Percentiles rank a stretch among this genome's conserved stretches.
Evolutionary conservation across 2,888 invertebrate genomes (phyloP).

Genomic region (Serripes groenlandicus): DNA sequence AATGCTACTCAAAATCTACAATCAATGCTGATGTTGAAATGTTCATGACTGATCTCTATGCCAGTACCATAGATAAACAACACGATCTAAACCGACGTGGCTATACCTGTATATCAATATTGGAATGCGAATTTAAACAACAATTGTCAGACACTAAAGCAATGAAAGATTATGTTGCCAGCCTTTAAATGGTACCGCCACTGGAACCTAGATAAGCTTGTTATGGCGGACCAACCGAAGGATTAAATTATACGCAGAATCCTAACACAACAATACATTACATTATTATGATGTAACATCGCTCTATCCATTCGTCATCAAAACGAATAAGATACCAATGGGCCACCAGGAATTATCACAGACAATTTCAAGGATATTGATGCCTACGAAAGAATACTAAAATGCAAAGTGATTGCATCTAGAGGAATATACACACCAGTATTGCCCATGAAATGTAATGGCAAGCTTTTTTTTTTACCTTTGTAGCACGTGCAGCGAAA

Average conservation of each 20-base stretch:
- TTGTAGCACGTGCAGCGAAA: no score
- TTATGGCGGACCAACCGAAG: not conserved
- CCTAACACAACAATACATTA: not conserved
- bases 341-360: no score
- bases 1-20: not conserved
- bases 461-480: no score
- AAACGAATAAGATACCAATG: not conserved
- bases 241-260: not conserved
- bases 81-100: not conserved
- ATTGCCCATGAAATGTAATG: no score
- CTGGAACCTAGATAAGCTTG: not conserved
- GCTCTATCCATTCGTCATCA: not conserved
- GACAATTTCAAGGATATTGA: no score
- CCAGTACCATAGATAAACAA: not conserved
- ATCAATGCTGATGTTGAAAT: not conserved
- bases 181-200: not conserved
- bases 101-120: not conserved
- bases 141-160: not conserved
- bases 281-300: not conserved
- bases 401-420: no score
- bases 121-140: not conserved
- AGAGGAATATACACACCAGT: no score
- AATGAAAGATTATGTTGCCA: not conserved
- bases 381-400: no score
- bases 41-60: not conserved